phyloP scores from a whole-genome alignment of 2,113 vertebrate genomes.

The Anser cygnoides region DNA sequence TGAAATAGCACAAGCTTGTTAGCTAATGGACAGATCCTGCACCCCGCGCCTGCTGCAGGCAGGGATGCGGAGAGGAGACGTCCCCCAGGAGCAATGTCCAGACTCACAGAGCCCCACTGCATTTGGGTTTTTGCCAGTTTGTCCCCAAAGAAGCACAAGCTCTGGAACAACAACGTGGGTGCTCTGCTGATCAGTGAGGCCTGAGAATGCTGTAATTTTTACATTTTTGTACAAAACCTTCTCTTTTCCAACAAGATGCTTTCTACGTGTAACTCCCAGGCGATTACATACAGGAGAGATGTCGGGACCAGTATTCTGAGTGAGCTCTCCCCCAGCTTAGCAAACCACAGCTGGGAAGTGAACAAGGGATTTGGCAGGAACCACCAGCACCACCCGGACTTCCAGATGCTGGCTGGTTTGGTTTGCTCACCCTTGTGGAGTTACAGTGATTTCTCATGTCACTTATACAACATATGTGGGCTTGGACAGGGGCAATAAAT shows the following conservation, averaged over 20 bases:
- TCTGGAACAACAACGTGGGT: rapidly evolving
- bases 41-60: background rate
- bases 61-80: rapidly evolving
- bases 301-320: rapidly evolving
- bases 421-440: background rate
- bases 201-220: background rate
- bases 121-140: background rate
- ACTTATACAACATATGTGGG: background rate
- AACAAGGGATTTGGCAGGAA: background rate
- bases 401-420: background rate
- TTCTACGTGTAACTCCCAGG: background rate
- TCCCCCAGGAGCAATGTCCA: background rate
- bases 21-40: background rate
- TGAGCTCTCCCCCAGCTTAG: background rate
- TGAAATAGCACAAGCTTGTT: background rate
- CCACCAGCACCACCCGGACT: background rate
- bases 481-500: background rate
- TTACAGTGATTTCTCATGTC: background rate
- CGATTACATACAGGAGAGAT: background rate
- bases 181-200: background rate
- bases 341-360: background rate
- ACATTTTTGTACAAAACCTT: background rate
- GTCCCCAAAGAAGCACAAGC: background rate
- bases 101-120: rapidly evolving
- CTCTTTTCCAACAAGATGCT: background rate